phyloP scores from a whole-genome alignment of 1,140 invertebrate species.

The Phthorimaea operculella region DNA sequence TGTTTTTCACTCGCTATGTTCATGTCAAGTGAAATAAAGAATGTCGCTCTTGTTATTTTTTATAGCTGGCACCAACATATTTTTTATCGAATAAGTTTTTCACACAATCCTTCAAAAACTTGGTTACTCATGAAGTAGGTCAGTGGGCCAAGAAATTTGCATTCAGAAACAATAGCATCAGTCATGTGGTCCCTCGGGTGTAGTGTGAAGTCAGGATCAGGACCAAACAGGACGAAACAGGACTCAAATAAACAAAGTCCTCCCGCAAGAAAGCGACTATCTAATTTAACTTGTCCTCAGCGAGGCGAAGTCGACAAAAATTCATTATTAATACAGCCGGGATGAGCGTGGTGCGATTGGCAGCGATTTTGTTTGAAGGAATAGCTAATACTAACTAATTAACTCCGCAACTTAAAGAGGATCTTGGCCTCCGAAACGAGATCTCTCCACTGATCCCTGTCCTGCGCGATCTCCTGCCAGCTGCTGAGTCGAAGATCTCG shows the following conservation, averaged over 20 bases:
- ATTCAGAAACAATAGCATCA: background rate
- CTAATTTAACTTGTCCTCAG: constrained; percentile 26
- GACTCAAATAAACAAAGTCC: constrained; percentile 17
- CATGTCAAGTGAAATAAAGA: no score
- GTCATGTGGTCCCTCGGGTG: background rate
- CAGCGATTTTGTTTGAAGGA: background rate
- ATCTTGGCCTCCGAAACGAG: no score
- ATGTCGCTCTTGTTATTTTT: no score
- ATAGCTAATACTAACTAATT: no score
- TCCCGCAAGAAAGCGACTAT: constrained; percentile 16
- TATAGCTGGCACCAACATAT: no score
- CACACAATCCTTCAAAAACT: no score
- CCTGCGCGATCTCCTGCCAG: no score
- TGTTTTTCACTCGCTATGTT: no score
- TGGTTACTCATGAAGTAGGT: background rate
- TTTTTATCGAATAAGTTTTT: no score
- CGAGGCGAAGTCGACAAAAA: constrained; percentile 21
- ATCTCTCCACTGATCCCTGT: no score
- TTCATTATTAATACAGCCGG: constrained; percentile 21
- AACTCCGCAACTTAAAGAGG: no score
- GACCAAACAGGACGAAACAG: background rate
- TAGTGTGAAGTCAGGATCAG: constrained; percentile 12
- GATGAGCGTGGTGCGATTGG: constrained; percentile 4
- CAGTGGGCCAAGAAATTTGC: background rate
- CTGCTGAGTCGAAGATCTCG: no score